These are phyloP conservation scores for Sula dactylatra DNA, from an alignment of 2,113 vertebrate genomes.

Conservation along the genomic window DNA sequence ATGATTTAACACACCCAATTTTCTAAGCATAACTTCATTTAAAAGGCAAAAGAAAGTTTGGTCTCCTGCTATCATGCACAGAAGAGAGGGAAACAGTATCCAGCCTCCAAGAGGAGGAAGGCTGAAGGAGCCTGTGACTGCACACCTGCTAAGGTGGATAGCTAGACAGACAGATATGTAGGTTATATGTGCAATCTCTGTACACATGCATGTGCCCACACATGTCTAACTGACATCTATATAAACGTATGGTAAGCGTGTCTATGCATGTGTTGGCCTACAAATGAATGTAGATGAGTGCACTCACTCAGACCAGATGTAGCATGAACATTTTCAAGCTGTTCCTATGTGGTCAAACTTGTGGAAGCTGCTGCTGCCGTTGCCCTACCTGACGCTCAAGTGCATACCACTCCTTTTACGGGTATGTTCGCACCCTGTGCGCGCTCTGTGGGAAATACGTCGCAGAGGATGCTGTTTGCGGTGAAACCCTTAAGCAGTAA, in stretches of 20 bases:
- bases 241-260: background rate
- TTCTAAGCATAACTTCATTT: background rate
- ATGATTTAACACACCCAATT: background rate
- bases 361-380: background rate
- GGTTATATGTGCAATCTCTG: background rate
- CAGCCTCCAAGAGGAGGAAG: background rate
- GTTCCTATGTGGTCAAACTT: background rate
- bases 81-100: background rate
- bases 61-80: background rate
- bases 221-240: background rate
- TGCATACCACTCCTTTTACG: background rate
- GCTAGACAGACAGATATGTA: background rate
- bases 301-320: background rate
- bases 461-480: background rate
- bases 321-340: background rate
- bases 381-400: background rate
- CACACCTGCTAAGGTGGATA: background rate
- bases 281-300: background rate
- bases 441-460: background rate
- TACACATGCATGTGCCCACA: background rate
- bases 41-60: background rate
- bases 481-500: background rate
- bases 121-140: background rate
- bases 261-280: background rate
- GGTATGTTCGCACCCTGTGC: background rate